Percentiles rank a stretch among this genome's conserved stretches.
Evolutionary conservation across 2,888 invertebrate species (phyloP).

Genomic region (Sycophila texana): DNA sequence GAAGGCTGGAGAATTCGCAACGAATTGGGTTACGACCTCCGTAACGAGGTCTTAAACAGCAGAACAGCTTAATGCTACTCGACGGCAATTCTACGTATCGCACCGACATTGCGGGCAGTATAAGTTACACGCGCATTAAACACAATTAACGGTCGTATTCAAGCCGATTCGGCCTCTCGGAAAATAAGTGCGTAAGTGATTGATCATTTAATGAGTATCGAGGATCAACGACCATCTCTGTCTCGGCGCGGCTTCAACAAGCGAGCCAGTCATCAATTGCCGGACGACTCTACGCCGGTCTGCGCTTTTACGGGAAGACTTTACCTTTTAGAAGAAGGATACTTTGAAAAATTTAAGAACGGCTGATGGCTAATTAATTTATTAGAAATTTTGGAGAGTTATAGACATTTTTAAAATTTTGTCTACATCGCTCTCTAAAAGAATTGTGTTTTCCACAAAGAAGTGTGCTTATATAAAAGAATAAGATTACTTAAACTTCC

Average conservation of each 20-base stretch:
- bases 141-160: slow-evolving; percentile 20
- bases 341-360: background rate
- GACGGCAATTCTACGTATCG: background rate
- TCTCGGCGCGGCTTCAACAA: background rate
- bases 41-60: slow-evolving; percentile 12
- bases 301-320: background rate
- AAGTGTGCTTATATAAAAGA: no score
- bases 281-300: slow-evolving; percentile 9
- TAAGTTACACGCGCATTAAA: slow-evolving; percentile 33
- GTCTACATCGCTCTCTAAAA: no score
- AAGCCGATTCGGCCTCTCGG: slow-evolving; percentile 6
- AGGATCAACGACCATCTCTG: slow-evolving; percentile 22
- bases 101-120: slow-evolving; percentile 5
- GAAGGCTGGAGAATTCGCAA: background rate
- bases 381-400: no score
- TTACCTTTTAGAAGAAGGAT: background rate
- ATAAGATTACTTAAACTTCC: no score
- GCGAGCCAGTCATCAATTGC: slow-evolving; percentile 1
- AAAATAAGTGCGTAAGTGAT: slow-evolving; percentile 24
- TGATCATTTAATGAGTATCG: slow-evolving; percentile 24
- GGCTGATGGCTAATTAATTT: no score
- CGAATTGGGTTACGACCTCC: background rate
- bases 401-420: no score
- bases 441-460: no score
- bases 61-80: background rate